Percentiles rank a stretch among this genome's conserved stretches.
Conservation (phyloP, 2,888 invertebrate genomes). For the Tricholauxania praeusta region DNA sequence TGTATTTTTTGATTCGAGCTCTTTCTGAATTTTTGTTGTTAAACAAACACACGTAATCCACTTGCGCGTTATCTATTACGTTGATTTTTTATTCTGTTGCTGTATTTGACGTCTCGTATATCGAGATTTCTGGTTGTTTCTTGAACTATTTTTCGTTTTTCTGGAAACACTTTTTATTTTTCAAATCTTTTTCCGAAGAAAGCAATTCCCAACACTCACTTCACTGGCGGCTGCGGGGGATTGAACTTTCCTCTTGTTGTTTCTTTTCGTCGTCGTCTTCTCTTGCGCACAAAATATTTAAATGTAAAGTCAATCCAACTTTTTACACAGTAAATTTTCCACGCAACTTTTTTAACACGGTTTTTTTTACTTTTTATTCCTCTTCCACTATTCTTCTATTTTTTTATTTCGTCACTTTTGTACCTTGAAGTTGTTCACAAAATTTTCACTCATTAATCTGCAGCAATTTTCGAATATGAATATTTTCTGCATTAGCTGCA, state of each 20-base stretch:
- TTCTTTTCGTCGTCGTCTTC: slow-evolving; percentile 49
- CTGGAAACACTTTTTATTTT: slow-evolving; percentile 22
- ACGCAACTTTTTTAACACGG: slow-evolving; percentile 6
- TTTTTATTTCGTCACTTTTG: slow-evolving; percentile 1
- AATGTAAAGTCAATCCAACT: no score
- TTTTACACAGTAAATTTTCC: slow-evolving; percentile 6
- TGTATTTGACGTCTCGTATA: slow-evolving; percentile 12
- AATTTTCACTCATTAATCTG: slow-evolving; percentile 14
- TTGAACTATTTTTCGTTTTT: slow-evolving; percentile 13
- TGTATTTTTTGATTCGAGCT: neutral
- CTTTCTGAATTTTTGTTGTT: slow-evolving; percentile 33
- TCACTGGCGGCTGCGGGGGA: slow-evolving; percentile 58
- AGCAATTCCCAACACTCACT: slow-evolving; percentile 58
- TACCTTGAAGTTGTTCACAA: slow-evolving; percentile 20
- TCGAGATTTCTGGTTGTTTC: neutral
- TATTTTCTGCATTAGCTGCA: slow-evolving; percentile 21
- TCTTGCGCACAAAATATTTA: neutral
- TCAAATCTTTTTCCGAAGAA: slow-evolving; percentile 41
- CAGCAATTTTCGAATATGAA: slow-evolving; percentile 10
- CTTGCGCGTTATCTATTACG: slow-evolving; percentile 1
- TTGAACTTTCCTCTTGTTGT: slow-evolving; percentile 57
- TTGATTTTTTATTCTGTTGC: slow-evolving; percentile 26
- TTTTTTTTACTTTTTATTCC: neutral
- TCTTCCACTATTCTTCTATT: neutral
- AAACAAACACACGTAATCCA: slow-evolving; percentile 17